phyloP scores from a whole-genome alignment of 2,888 invertebrate species.

The Punctoribates punctum region DNA sequence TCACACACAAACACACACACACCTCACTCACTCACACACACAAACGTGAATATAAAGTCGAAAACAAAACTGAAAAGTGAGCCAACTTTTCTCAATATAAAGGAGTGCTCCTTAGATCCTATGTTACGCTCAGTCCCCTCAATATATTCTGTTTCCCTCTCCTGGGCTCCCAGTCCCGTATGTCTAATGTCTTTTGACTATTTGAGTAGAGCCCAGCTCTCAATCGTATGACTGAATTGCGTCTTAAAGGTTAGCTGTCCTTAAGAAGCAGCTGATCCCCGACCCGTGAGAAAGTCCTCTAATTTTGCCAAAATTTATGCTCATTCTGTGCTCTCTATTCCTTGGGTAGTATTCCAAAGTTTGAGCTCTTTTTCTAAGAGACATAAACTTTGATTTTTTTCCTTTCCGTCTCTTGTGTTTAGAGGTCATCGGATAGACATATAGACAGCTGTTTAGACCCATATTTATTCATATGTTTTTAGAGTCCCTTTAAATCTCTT shows the following conservation, averaged over 20 bases:
- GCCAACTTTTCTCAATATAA: conserved; percentile 20
- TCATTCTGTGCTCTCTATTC: not conserved
- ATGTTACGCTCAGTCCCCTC: conserved; percentile 18
- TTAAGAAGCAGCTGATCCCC: conserved; percentile 24
- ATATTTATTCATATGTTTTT: conserved; percentile 1
- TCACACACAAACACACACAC: not conserved
- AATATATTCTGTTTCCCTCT: conserved; percentile 26
- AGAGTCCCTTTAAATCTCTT: not conserved
- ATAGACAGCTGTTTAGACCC: conserved; percentile 2
- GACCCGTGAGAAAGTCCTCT: conserved; percentile 24
- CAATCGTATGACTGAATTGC: not conserved
- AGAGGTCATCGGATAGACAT: not conserved
- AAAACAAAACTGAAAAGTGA: conserved; percentile 23
- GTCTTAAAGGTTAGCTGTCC: conserved; percentile 20
- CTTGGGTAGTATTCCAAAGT: not conserved
- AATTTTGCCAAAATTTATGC: conserved; percentile 26
- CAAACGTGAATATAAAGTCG: not conserved
- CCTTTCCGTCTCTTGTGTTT: not conserved
- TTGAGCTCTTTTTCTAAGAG: not conserved
- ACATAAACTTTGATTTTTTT: not conserved
- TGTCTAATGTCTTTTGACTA: not conserved
- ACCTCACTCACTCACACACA: not conserved
- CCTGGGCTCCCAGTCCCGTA: not conserved
- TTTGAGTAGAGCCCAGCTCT: not conserved
- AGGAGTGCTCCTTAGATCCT: conserved; percentile 16